phyloP scores from a whole-genome alignment of 37 sponge, comb jelly and placozoan species.

The Corticium candelabrum region DNA sequence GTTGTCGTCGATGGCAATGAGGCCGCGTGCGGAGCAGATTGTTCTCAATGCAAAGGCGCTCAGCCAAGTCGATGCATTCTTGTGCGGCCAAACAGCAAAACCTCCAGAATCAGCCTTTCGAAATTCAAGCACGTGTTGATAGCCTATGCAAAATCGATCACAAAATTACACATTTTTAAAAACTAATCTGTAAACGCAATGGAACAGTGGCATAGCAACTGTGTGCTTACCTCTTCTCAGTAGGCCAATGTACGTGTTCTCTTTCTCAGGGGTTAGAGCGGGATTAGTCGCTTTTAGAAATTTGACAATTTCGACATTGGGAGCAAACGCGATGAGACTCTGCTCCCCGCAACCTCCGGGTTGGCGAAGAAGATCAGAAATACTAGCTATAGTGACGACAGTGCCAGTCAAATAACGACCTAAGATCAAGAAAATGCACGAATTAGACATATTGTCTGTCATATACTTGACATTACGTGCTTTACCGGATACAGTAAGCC shows the following conservation, averaged over 20 bases:
- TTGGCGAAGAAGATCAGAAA: background rate
- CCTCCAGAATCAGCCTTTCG: background rate
- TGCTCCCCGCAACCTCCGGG: background rate
- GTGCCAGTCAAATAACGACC: background rate
- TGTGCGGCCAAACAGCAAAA: background rate
- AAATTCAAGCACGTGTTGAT: background rate
- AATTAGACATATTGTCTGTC: background rate
- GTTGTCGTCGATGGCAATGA: background rate
- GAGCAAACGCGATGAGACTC: background rate
- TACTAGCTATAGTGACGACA: background rate
- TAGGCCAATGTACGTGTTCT: background rate
- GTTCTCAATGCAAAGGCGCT: background rate
- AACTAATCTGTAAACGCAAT: too few relatives aligned
- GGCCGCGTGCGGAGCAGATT: background rate
- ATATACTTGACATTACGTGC: background rate
- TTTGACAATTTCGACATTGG: background rate
- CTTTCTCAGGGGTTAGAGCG: background rate
- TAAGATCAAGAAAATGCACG: background rate
- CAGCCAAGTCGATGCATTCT: background rate
- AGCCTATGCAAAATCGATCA: background rate
- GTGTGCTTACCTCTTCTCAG: background rate
- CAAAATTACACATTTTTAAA: background rate
- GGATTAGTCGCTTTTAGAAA: background rate
- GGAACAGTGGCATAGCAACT: too few relatives aligned
- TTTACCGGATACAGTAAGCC: background rate